phyloP scores from a whole-genome alignment of 2,888 invertebrate species.

The Mythimna impura region DNA sequence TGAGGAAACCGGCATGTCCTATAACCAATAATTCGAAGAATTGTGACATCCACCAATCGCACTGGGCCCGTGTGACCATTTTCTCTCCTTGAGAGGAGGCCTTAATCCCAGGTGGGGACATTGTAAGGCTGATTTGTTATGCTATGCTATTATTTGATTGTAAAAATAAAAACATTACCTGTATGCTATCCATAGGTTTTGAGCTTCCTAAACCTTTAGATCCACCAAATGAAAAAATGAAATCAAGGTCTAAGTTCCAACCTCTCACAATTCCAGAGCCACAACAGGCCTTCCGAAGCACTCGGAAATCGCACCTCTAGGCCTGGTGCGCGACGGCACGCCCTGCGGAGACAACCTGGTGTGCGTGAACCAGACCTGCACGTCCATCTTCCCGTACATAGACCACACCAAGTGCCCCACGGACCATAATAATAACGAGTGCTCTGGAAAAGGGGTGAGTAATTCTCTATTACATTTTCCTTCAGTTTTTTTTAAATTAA shows the following conservation, averaged over 20 bases:
- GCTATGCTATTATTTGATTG: no score
- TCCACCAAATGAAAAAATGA: not conserved
- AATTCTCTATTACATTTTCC: no score
- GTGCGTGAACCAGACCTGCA: constrained; percentile 98
- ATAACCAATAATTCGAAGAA: no score
- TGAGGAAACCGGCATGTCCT: no score
- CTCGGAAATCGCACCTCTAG: constrained; percentile 93
- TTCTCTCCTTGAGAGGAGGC: no score
- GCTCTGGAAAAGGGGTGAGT: constrained; percentile 98
- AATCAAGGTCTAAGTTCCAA: not conserved
- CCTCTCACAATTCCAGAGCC: constrained; percentile 89
- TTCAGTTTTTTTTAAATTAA: not conserved
- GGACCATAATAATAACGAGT: constrained; percentile 96
- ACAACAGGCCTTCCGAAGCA: constrained; percentile 93
- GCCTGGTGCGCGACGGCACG: constrained; percentile 98
- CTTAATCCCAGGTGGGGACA: no score
- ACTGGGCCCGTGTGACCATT: no score
- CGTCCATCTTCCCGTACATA: constrained; percentile 95
- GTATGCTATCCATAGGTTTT: no score
- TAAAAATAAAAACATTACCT: no score
- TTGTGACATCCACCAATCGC: no score
- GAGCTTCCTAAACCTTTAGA: not conserved
- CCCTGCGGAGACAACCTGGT: constrained; percentile 98
- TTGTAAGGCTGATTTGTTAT: no score
- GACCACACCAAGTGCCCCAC: constrained; percentile 97